phyloP scores from a whole-genome alignment of 2,888 invertebrate species.

The Metalampra italica region DNA sequence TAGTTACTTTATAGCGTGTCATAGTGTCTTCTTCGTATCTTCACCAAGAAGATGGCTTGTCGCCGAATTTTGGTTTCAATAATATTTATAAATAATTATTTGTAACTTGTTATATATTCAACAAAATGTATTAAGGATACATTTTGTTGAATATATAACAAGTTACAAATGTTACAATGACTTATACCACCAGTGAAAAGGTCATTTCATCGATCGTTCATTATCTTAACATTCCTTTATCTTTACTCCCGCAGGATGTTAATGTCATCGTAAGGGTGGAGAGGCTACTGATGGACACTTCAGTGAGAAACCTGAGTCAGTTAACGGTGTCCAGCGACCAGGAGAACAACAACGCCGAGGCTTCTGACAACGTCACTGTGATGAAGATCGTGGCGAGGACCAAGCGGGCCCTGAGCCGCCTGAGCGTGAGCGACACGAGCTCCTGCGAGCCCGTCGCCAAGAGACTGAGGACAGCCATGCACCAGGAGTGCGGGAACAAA shows the following conservation, averaged over 20 bases:
- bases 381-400: constrained; percentile 38
- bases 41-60: too few species aligned
- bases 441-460: constrained; percentile 60
- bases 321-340: constrained; percentile 25
- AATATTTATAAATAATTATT: too few species aligned
- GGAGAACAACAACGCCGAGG: constrained; percentile 24
- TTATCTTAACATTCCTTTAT: too few species aligned
- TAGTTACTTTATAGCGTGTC: too few species aligned
- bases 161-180: too few species aligned
- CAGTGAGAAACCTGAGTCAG: constrained; percentile 31
- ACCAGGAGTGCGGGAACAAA: constrained; percentile 23
- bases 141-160: too few species aligned
- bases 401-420: constrained; percentile 45
- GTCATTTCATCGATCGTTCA: too few species aligned
- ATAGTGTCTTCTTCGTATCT: too few species aligned
- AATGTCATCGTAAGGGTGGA: constrained; percentile 57
- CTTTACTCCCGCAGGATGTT: constrained; percentile 43
- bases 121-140: too few species aligned
- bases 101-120: too few species aligned
- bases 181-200: too few species aligned
- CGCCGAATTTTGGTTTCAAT: too few species aligned
- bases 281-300: constrained; percentile 41
- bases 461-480: constrained; percentile 36
- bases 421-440: constrained; percentile 40
- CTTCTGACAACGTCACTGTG: constrained; percentile 33